Base-by-base conservation (phyloP, 2,113 vertebrate species). In the Gallinago undulata region DNA sequence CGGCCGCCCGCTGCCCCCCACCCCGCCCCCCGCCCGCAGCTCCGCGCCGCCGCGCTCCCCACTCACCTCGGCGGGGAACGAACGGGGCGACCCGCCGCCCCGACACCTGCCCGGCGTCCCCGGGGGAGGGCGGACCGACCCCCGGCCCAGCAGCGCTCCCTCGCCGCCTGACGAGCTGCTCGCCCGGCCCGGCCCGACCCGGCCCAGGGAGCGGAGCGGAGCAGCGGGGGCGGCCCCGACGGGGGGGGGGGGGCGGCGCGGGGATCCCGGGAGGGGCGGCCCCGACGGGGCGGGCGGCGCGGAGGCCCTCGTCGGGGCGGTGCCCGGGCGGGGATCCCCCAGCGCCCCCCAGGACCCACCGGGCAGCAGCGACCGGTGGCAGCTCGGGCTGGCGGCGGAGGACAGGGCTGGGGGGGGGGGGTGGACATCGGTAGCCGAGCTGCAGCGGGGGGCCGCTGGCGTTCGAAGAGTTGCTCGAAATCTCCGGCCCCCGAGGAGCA, bases 191-290 rank as follows among this genome's bases (percentile, higher is more conserved):
- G 27, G 37, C n/a, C 80, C 94, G 94, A 77, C 96, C 96, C 93
- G 79, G n/a, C 55, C 82, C 79, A 22, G 92, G 89, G 90, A 94
- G 95, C 96, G 96, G 94, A 30, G 51, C 27, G 89, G 91, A 96
- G 95, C 96, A 96, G 94, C 91, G 92, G 96, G 96, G 47, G 64
- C 66, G 39, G 74, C 53, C 70, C 60, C 84, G 59, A 33, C 93
- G 45, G 84, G 72, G 72, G 56, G 45, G 84, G 72, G 72, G 56
- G 56, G 75, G 66, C 11, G 33, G 57, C 35, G 53, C 45, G 35
- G 70, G 68, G 43, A 62, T 31, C 39, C 60, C 51, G 39, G 13
- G 17, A 37, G 50, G 41, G 45, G 56, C 14, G 51, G 53, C 72
- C 66, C 72, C 78, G 50, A n/a, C 78, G 33, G 80, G 80, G 80